Evolutionary conservation across 2,888 invertebrate species (phyloP).

Genomic region (Drosophila phalerata): DNA sequence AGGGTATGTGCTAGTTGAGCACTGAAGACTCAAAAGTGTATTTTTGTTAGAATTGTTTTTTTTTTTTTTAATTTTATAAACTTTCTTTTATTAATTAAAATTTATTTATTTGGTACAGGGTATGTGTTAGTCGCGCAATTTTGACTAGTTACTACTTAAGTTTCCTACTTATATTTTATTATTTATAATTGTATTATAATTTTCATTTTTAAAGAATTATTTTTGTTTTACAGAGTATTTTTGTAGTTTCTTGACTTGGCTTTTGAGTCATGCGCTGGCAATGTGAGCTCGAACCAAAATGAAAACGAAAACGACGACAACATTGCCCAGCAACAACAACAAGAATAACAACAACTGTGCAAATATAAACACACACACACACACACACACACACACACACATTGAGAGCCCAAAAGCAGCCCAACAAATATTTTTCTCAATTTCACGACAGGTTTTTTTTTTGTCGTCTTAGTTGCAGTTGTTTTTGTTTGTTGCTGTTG

Average conservation of each 20-base stretch:
- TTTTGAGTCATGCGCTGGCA: slow-evolving; percentile 64
- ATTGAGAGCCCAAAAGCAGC: slow-evolving; percentile 31
- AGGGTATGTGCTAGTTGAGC: slow-evolving; percentile 30
- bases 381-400: slow-evolving; percentile 10
- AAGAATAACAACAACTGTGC: slow-evolving; percentile 57
- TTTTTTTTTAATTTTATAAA: no score
- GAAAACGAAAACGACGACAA: slow-evolving; percentile 68
- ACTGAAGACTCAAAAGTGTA: no score
- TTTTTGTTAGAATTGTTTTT: no score
- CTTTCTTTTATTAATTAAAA: no score
- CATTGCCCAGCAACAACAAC: slow-evolving; percentile 54
- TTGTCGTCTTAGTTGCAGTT: not conserved
- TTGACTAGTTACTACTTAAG: no score
- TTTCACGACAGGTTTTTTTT: slow-evolving; percentile 71
- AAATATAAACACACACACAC: slow-evolving; percentile 57
- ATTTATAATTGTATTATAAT: no score
- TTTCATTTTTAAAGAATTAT: not conserved
- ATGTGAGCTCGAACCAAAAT: slow-evolving; percentile 58
- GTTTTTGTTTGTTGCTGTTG: slow-evolving; percentile 18
- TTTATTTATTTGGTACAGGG: no score
- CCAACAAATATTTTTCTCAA: slow-evolving; percentile 63
- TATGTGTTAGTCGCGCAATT: not conserved
- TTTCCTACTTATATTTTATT: not conserved
- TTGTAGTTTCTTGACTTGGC: slow-evolving; percentile 32
- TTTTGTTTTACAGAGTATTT: slow-evolving; percentile 9